Evolutionary conservation across 2,888 invertebrate genomes (phyloP).

Genomic region (Caenorhabditis sp.): DNA sequence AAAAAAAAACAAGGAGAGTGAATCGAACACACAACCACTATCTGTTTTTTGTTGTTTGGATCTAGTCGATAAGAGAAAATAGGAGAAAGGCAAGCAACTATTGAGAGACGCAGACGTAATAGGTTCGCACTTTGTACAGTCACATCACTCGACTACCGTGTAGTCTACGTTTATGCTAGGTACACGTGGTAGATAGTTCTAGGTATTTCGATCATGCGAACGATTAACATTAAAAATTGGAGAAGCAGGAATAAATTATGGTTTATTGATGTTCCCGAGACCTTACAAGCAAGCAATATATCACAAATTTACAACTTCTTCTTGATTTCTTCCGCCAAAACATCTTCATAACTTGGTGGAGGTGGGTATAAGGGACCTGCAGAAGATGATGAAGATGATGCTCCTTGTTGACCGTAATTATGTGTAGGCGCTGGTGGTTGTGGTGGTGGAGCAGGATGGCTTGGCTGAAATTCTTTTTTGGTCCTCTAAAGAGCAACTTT

Average conservation of each 20-base stretch:
- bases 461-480: no score
- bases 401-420: no score
- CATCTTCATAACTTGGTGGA: constrained; percentile 33
- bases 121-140: constrained; percentile 1
- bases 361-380: constrained; percentile 9
- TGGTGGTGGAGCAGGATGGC: no score
- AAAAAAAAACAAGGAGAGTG: background rate
- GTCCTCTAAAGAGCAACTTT: no score
- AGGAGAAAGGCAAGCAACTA: background rate
- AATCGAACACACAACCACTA: background rate
- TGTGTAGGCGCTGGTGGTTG: no score
- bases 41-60: background rate
- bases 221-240: no score
- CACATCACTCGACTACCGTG: background rate
- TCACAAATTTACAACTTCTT: constrained; percentile 16
- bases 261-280: no score
- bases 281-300: no score
- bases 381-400: constrained; percentile 5
- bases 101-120: background rate
- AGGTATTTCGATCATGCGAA: background rate
- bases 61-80: background rate
- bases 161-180: background rate
- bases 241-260: no score
- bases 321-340: constrained; percentile 32
- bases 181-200: background rate